A percentile compares a stretch with the other conserved stretches of the same genome.
These are phyloP conservation scores for Sebastes baramenuke DNA, from an alignment of 2,797 vertebrate species.

Conservation along the genomic window DNA sequence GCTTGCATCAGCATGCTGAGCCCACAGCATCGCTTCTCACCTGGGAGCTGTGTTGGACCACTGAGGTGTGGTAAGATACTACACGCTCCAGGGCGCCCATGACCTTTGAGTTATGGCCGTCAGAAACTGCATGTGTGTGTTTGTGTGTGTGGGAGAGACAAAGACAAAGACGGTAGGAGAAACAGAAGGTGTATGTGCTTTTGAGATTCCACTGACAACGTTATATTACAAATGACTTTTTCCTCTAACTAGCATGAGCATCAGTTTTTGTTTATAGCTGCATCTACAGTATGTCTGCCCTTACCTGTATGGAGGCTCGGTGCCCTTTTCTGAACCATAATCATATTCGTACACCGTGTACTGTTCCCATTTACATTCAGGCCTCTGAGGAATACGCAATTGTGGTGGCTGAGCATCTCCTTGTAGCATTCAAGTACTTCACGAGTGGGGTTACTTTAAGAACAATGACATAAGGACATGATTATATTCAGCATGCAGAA, in stretches of 20 bases:
- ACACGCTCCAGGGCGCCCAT: conserved; percentile 70
- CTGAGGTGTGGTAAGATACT: conserved; percentile 79
- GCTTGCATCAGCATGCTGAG: conserved; percentile 80
- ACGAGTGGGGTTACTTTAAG: conserved; percentile 49
- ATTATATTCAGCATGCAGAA: conserved; percentile 22
- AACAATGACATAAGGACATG: conserved; percentile 36
- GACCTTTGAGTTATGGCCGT: conserved; percentile 78
- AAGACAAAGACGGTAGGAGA: conserved; percentile 31
- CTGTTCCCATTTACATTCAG: conserved; percentile 52
- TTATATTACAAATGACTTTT: conserved; percentile 60
- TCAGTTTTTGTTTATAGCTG: conserved; percentile 61
- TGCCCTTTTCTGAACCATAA: conserved; percentile 58
- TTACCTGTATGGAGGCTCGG: conserved; percentile 40
- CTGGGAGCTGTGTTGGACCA: conserved; percentile 76
- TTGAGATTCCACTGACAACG: conserved; percentile 56
- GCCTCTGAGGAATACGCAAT: conserved; percentile 40
- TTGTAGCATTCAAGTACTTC: conserved; percentile 37
- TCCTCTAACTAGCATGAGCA: conserved; percentile 44
- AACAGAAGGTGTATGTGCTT: conserved; percentile 48
- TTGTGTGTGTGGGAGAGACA: background rate
- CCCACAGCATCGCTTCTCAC: conserved; percentile 74
- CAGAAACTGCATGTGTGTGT: conserved; percentile 33
- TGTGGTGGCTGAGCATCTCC: conserved; percentile 48
- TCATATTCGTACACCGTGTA: conserved; percentile 39
- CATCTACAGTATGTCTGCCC: conserved; percentile 36